phyloP scores from a whole-genome alignment of 2,797 vertebrate genomes.

The Periparus ater region DNA sequence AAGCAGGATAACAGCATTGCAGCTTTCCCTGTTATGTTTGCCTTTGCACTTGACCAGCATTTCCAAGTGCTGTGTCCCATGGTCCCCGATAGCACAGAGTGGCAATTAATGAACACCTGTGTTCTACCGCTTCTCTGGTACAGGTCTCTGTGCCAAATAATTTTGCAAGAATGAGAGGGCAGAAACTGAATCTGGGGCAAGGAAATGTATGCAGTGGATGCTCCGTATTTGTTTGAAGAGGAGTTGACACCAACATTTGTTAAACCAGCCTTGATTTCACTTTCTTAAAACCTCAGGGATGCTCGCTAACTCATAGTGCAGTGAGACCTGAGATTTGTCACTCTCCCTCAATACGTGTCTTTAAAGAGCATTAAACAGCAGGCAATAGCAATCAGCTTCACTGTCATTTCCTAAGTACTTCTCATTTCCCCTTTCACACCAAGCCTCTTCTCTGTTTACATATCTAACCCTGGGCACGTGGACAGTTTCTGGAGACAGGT shows the following conservation, averaged over 20 bases:
- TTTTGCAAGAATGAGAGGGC: neutral
- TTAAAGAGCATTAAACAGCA: neutral
- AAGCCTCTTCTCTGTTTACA: neutral
- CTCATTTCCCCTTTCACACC: neutral
- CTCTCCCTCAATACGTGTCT: neutral
- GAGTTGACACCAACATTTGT: neutral
- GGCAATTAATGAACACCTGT: neutral
- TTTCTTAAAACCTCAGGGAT: neutral
- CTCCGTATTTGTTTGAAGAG: neutral
- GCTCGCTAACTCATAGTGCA: neutral
- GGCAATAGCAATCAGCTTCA: neutral
- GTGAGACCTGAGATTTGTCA: neutral
- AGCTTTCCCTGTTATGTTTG: neutral
- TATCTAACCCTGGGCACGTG: neutral
- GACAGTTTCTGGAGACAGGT: neutral
- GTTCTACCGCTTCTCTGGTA: neutral
- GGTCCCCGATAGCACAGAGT: neutral
- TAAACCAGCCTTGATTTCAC: neutral
- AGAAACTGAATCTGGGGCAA: neutral
- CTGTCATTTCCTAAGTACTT: neutral
- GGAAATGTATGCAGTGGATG: neutral
- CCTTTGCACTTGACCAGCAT: neutral
- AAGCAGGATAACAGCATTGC: neutral
- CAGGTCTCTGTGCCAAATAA: neutral
- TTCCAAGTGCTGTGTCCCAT: neutral